These are phyloP conservation scores for Myopa tessellatipennis DNA, from an alignment of 2,888 invertebrate species.

Conservation along the genomic window DNA sequence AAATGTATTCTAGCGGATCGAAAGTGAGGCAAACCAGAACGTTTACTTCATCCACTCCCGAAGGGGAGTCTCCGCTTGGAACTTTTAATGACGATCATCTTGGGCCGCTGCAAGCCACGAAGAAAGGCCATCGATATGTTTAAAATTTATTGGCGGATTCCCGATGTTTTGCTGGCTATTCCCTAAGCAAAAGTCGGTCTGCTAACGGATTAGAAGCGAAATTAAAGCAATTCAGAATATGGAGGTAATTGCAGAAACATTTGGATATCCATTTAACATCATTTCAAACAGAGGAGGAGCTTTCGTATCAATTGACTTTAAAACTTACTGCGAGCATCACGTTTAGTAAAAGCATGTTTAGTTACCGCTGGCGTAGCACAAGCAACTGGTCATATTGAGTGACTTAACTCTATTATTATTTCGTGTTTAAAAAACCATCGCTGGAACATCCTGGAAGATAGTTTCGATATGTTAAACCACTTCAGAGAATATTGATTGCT, in stretches of 20 bases:
- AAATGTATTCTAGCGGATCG: conserved; percentile 33
- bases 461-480: conserved; percentile 50
- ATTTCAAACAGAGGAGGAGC: conserved; percentile 32
- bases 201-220: conserved; percentile 12
- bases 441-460: conserved; percentile 50
- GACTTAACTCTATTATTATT: conserved; percentile 41
- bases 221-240: conserved; percentile 28
- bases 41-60: conserved; percentile 9
- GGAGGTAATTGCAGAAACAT: conserved; percentile 33
- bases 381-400: conserved; percentile 45
- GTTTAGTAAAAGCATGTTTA: not conserved
- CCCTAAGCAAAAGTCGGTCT: not conserved
- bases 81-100: conserved; percentile 37
- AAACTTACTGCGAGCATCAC: conserved; percentile 22
- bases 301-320: conserved; percentile 29
- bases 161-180: conserved; percentile 33
- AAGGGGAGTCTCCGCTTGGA: conserved; percentile 30
- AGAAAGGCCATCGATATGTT: conserved; percentile 32
- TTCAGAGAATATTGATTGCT: conserved; percentile 49
- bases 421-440: conserved; percentile 37
- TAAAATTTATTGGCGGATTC: conserved; percentile 39
- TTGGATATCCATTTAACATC: conserved; percentile 33
- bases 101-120: conserved; percentile 27
- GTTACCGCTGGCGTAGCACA: conserved; percentile 2
- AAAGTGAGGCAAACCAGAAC: conserved; percentile 24